Conservation (phyloP, 2,888 invertebrate genomes). For the Himalopsyche japonica region DNA sequence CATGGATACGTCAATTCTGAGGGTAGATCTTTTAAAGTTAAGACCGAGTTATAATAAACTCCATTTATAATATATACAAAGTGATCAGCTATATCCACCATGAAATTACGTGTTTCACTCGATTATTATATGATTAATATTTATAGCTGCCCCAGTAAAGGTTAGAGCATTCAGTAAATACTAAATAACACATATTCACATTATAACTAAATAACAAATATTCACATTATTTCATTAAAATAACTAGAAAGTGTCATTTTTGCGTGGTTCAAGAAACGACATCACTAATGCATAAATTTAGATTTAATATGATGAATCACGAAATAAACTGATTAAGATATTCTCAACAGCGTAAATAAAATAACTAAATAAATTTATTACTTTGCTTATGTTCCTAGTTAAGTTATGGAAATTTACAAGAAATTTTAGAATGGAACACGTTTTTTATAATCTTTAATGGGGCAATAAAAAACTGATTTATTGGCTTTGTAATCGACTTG, state of each 20-base stretch:
- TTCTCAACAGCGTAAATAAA: not conserved
- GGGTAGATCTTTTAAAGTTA: no score
- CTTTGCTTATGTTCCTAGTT: not conserved
- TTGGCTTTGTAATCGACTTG: not conserved
- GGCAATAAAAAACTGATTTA: not conserved
- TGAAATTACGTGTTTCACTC: no score
- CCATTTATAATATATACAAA: no score
- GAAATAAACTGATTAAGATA: slow-evolving; percentile 18
- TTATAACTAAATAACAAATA: no score
- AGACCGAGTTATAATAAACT: no score
- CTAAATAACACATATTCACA: no score
- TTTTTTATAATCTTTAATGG: not conserved
- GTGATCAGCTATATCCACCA: no score
- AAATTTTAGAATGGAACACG: not conserved
- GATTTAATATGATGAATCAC: slow-evolving; percentile 11
- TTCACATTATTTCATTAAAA: no score
- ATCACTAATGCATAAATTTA: not conserved
- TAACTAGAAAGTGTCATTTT: not conserved
- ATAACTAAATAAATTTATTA: not conserved
- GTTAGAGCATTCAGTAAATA: no score
- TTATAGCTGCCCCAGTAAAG: no score
- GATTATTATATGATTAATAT: no score
- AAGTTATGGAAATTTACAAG: not conserved
- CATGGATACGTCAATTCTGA: no score
- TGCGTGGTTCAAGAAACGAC: not conserved